These are phyloP conservation scores for Alcis repandata DNA, from an alignment of 2,888 invertebrate genomes.

Conservation along the genomic window DNA sequence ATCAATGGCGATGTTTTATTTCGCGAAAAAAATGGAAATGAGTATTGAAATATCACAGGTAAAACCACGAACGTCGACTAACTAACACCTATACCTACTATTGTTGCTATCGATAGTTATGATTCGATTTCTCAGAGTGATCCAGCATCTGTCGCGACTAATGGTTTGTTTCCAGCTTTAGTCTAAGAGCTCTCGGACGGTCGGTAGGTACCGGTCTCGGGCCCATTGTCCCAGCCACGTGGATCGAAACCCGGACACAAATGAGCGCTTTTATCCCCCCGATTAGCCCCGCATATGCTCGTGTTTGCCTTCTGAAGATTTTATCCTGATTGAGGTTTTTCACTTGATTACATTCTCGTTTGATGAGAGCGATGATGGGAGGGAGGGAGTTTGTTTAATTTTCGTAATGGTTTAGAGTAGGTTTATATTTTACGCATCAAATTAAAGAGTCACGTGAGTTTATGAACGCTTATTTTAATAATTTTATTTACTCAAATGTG, in stretches of 20 bases:
- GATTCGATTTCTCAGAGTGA: background rate
- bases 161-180: conserved; percentile 10
- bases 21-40: no score
- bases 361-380: conserved; percentile 23
- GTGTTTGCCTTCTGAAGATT: conserved; percentile 43
- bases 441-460: conserved; percentile 7
- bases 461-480: conserved; percentile 9
- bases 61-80: background rate
- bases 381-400: conserved; percentile 28
- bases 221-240: conserved; percentile 75
- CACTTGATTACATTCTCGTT: conserved; percentile 45
- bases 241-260: conserved; percentile 71
- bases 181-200: conserved; percentile 1
- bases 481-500: background rate
- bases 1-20: no score
- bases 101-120: background rate
- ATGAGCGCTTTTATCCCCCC: conserved; percentile 46
- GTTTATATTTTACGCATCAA: conserved; percentile 18
- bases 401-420: conserved; percentile 20
- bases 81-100: background rate
- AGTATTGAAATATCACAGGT: background rate
- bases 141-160: background rate
- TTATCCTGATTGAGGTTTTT: conserved; percentile 48
- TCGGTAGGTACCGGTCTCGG: background rate
- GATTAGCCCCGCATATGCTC: conserved; percentile 46